Percentiles rank a stretch among this genome's conserved stretches.
Conservation (phyloP, 2,113 vertebrate species). For the Girardinichthys multiradiatus region DNA sequence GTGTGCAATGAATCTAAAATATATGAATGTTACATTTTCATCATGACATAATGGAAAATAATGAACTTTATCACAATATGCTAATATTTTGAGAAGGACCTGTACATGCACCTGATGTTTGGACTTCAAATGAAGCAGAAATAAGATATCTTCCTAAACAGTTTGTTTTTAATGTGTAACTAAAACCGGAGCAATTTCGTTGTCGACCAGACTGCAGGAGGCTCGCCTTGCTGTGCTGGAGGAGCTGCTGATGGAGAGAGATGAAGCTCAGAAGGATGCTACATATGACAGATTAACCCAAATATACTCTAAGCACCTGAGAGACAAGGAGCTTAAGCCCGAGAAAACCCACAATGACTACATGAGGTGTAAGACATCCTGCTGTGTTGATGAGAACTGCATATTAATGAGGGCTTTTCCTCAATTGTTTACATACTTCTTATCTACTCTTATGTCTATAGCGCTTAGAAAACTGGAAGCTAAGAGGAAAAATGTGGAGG, state of each 20-base stretch:
- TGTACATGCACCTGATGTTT: too few species aligned
- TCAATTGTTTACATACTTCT: neutral
- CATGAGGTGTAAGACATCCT: conserved; percentile 58
- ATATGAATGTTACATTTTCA: too few species aligned
- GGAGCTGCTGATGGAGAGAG: conserved; percentile 77
- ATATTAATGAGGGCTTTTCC: neutral
- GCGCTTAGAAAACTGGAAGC: conserved; percentile 86
- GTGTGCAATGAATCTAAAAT: too few species aligned
- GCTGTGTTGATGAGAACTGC: neutral
- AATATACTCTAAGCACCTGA: conserved; percentile 76
- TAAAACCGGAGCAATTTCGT: neutral
- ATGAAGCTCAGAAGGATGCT: conserved; percentile 74
- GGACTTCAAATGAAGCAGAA: too few species aligned
- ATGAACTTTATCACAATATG: too few species aligned
- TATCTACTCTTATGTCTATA: conserved; percentile 57
- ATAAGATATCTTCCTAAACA: neutral
- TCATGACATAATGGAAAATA: too few species aligned
- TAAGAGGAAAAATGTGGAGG: conserved; percentile 80
- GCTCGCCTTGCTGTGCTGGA: conserved; percentile 81
- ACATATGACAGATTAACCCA: conserved; percentile 72
- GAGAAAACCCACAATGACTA: conserved; percentile 78
- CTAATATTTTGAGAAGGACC: too few species aligned
- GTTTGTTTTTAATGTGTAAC: neutral
- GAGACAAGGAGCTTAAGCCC: conserved; percentile 77
- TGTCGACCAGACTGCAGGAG: conserved; percentile 84